A percentile compares a stretch with the other conserved stretches of the same genome.
phyloP scores from a whole-genome alignment of 2,888 invertebrate species.

The Acrocyrtus sp. region DNA sequence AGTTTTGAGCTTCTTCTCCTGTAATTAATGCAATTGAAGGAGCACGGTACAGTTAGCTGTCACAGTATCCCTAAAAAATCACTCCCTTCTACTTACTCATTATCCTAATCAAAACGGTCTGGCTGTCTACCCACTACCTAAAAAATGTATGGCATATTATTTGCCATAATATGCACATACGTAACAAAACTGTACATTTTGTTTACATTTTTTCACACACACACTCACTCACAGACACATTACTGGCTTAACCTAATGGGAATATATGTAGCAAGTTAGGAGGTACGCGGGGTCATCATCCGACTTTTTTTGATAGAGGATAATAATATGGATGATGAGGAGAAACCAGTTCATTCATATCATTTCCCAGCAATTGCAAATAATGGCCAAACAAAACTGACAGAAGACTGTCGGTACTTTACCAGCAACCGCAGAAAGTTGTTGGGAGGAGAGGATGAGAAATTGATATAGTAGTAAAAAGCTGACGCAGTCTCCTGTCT shows the following conservation, averaged over 20 bases:
- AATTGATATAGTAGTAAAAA: not conserved
- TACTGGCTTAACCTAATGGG: not conserved
- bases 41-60: conserved; percentile 46
- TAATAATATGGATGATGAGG: conserved; percentile 21
- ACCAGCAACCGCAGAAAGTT: not conserved
- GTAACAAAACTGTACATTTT: conserved; percentile 48
- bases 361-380: conserved; percentile 26
- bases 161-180: conserved; percentile 16
- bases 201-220: conserved; percentile 26
- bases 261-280: conserved; percentile 14
- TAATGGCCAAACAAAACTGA: not conserved
- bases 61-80: conserved; percentile 25
- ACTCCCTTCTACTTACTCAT: not conserved
- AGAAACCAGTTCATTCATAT: conserved; percentile 50
- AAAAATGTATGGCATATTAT: too few relatives aligned
- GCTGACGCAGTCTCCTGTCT: not conserved
- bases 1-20: conserved; percentile 28
- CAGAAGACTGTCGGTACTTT: not conserved
- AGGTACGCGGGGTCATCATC: conserved; percentile 47
- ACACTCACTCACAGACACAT: conserved; percentile 4
- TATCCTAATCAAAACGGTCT: not conserved
- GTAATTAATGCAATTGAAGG: conserved; percentile 36
- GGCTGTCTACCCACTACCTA: not conserved
- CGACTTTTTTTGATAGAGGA: conserved; percentile 40
- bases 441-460: not conserved